phyloP scores from a whole-genome alignment of 1,140 invertebrate genomes.

The Elysia chlorotica region DNA sequence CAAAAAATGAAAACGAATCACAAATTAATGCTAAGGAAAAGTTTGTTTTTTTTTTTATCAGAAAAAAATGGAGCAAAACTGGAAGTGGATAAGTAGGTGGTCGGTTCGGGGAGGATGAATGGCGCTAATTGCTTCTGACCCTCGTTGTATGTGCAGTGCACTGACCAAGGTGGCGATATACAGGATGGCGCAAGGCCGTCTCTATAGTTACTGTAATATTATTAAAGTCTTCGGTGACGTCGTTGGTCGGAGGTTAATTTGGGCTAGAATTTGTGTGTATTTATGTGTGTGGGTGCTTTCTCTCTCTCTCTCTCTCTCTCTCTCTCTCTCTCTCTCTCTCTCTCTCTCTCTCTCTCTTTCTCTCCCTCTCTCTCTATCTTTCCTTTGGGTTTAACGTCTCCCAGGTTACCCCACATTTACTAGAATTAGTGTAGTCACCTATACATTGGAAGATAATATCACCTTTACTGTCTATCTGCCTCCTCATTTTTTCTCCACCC shows the following conservation, averaged over 20 bases:
- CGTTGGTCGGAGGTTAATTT: neutral
- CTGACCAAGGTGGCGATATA: neutral
- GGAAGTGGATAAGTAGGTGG: neutral
- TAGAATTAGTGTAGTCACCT: neutral
- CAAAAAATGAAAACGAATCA: no score
- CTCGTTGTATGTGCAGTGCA: neutral
- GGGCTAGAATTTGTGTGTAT: neutral
- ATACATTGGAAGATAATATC: neutral
- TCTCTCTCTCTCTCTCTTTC: conserved; percentile 1
- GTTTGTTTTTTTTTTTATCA: neutral
- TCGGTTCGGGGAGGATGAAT: neutral
- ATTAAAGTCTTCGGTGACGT: neutral
- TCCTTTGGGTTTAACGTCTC: neutral
- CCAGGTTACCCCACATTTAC: neutral
- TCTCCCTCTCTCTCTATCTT: neutral
- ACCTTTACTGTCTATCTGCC: neutral
- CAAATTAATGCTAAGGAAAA: neutral
- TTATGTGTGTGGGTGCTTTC: neutral
- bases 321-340: conserved; percentile 2
- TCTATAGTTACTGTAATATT: neutral
- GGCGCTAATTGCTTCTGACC: neutral
- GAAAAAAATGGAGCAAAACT: neutral
- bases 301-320: neutral
- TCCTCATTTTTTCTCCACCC: neutral
- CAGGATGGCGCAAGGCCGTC: neutral